Conservation (phyloP, 2,888 invertebrate species). For the Punctoribates punctum region DNA sequence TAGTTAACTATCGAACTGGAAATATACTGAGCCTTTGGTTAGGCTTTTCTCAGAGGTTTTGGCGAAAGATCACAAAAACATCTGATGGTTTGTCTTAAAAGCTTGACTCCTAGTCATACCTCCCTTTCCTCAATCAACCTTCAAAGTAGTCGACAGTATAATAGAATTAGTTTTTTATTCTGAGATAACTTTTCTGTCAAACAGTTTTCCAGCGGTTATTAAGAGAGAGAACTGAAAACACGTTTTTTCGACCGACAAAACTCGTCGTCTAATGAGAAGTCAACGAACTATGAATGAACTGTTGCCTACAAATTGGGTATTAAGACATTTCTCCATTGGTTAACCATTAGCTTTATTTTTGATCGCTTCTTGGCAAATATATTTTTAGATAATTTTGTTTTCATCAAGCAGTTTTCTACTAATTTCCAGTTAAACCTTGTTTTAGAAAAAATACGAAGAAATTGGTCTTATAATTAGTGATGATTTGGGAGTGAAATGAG, state of each 20-base stretch:
- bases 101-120: neutral
- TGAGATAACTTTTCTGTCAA: constrained; percentile 6
- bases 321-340: neutral
- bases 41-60: neutral
- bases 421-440: too few relatives aligned
- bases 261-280: constrained; percentile 19
- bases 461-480: neutral
- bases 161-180: neutral
- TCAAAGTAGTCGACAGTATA: neutral
- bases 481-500: neutral
- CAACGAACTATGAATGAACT: constrained; percentile 37
- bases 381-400: neutral
- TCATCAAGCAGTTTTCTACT: neutral
- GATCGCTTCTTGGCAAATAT: too few relatives aligned
- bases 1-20: constrained; percentile 5
- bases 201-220: neutral
- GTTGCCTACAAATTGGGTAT: constrained; percentile 15
- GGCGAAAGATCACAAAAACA: neutral
- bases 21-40: neutral
- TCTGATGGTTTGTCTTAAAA: neutral
- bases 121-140: constrained; percentile 17
- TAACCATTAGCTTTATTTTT: neutral
- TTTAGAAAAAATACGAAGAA: too few relatives aligned
- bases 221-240: constrained; percentile 2
- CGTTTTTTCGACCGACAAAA: constrained; percentile 30